Conservation (phyloP, 2,113 vertebrate genomes). For the Entelurus aequoreus region DNA sequence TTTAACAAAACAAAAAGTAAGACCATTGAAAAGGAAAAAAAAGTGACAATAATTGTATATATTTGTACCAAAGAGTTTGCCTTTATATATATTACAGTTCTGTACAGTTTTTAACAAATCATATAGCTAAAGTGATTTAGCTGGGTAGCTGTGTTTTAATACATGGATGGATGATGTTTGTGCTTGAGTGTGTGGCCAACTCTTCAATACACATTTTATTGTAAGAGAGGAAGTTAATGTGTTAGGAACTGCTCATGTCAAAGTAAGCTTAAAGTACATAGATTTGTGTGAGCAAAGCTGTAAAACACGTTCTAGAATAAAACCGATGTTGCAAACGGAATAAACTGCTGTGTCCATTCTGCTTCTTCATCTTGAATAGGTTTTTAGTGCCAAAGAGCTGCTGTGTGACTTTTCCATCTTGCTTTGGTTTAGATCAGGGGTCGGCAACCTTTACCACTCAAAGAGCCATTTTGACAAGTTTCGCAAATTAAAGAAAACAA, state of each 20-base stretch:
- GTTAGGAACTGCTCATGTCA: slow-evolving; percentile 38
- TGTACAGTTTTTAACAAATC: slow-evolving; percentile 81
- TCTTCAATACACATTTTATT: slow-evolving; percentile 49
- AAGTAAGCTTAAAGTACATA: slow-evolving; percentile 30
- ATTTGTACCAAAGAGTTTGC: slow-evolving; percentile 80
- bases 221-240: slow-evolving; percentile 34
- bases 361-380: neutral
- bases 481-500: no score
- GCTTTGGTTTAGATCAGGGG: no score
- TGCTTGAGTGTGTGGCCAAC: slow-evolving; percentile 48
- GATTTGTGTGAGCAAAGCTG: slow-evolving; percentile 41
- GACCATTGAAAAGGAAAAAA: slow-evolving; percentile 38
- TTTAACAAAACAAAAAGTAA: slow-evolving; percentile 3
- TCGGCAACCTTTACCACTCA: no score
- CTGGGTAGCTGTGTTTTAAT: slow-evolving; percentile 75
- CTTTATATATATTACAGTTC: slow-evolving; percentile 78
- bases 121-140: slow-evolving; percentile 73
- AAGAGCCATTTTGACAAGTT: no score
- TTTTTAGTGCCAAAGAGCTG: neutral
- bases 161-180: slow-evolving; percentile 65
- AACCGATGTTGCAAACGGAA: slow-evolving; percentile 49
- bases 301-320: slow-evolving; percentile 56
- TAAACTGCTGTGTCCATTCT: neutral
- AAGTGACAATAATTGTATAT: slow-evolving; percentile 66
- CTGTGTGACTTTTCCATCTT: neutral